Base-by-base conservation (phyloP, 1,140 invertebrate genomes). In the Mizuhopecten yessoensis region DNA sequence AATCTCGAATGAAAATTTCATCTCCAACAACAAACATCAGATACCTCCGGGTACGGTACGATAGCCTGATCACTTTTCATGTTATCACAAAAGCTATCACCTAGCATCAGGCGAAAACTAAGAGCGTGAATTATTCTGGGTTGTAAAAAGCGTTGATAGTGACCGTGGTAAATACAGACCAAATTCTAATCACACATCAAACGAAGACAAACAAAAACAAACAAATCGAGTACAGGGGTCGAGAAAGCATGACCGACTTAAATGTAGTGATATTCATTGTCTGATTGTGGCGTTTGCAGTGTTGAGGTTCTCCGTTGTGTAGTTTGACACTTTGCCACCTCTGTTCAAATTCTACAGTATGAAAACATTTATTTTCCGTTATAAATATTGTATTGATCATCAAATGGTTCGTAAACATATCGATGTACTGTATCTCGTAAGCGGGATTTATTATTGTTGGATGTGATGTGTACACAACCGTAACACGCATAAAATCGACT, bases 171-270 rank as follows among this genome's bases (percentile, higher is more conserved):
- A 13, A 45, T 75, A n/a, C 23, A 29, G 17, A 75, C 57, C n/a
- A 75, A 75, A 75, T 17, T 75, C 23, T 75, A 75, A 75, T 75
- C 57, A 75, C 57, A 75, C 57, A 29, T 75, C 57, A 29, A 75
- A 75, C 57, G n/a, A n/a, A 13, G n/a, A n/a, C n/a, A 75, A 29
- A 75, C n/a, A 75, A 75, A 75, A 75, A 75, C n/a, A 75, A 75
- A 75, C 57, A 75, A 75, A 29, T 75, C 57, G 17, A 29, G 57
- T 75, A 9, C 45, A 15, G 5, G 20, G 1, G 57, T 2, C 57
- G 29, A 29, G 23, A 75, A 29, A 29, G 23, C 57, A 49, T 49
- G 13, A 15, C 45, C 20, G 45, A 49, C 11, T 39, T n/a, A n/a
- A n/a, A n/a, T n/a, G n/a, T n/a, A n/a, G n/a, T n/a, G n/a, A n/a